These are phyloP conservation scores for Platyrinchus mystaceus DNA, from an alignment of 2,797 vertebrate species.

Conservation along the genomic window DNA sequence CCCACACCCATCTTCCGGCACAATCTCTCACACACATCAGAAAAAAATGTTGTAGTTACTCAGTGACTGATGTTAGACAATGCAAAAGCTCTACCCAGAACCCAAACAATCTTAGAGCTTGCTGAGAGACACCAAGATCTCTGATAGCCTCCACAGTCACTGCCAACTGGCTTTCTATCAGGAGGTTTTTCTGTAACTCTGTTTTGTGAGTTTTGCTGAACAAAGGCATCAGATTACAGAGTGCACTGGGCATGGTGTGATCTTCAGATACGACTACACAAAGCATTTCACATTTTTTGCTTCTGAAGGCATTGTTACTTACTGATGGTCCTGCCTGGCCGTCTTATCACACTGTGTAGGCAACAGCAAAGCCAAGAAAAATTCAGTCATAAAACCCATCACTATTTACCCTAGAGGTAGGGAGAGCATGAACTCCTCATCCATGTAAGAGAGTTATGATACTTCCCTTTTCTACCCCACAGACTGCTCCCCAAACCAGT, in stretches of 20 bases:
- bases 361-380: background rate
- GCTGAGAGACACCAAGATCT: background rate
- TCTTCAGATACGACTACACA: background rate
- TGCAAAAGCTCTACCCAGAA: background rate
- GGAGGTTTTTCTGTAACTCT: background rate
- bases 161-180: background rate
- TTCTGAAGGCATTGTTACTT: background rate
- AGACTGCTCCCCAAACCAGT: background rate
- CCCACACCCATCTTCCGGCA: rapidly evolving
- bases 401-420: background rate
- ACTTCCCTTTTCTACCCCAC: background rate
- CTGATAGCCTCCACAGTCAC: background rate
- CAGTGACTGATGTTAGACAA: background rate
- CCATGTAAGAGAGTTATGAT: background rate
- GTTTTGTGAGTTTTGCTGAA: background rate
- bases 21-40: background rate
- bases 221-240: background rate
- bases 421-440: background rate
- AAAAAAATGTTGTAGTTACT: background rate
- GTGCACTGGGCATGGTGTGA: background rate
- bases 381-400: background rate
- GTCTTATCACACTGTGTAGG: background rate
- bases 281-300: background rate
- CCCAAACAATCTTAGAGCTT: background rate
- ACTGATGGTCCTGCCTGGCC: background rate